phyloP scores from a whole-genome alignment of 2,888 invertebrate species.

The Sarcophaga rosellei region DNA sequence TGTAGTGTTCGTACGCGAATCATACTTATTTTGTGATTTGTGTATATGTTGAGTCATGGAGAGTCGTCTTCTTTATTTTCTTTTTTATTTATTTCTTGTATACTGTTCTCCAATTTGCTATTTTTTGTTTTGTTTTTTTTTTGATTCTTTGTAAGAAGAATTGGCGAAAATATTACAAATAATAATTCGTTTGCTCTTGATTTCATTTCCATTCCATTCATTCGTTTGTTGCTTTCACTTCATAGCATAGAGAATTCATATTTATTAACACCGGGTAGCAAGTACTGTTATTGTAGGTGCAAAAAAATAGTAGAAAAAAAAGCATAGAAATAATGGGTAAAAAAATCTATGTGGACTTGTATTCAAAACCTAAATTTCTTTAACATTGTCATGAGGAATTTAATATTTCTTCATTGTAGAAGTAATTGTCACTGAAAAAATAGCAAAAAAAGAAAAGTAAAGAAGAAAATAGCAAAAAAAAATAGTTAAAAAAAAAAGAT shows the following conservation, averaged over 20 bases:
- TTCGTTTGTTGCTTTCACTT: not conserved
- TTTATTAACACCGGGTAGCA: too few relatives aligned
- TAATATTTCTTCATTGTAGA: not conserved
- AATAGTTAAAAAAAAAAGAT: not conserved
- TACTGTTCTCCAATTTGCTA: not conserved
- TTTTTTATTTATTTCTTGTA: not conserved
- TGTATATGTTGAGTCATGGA: too few relatives aligned
- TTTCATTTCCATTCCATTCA: constrained; percentile 12
- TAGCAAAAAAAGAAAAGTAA: not conserved
- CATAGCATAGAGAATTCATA: not conserved
- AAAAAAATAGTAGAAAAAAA: not conserved
- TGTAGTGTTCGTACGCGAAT: too few relatives aligned
- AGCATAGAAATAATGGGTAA: not conserved
- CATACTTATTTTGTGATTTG: too few relatives aligned
- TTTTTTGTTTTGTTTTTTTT: not conserved
- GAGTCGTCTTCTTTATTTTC: too few relatives aligned
- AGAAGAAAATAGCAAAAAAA: not conserved
- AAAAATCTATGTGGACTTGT: constrained; percentile 22
- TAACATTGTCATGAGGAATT: constrained; percentile 4
- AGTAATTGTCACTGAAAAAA: not conserved
- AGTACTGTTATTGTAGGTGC: not conserved
- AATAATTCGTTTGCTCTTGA: constrained; percentile 9
- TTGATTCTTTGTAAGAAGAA: not conserved
- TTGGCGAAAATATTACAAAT: constrained; percentile 1
- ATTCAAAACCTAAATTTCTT: constrained; percentile 42